Evolutionary conservation across 2,797 vertebrate genomes (phyloP), one percentile per base, ranked within the genome.

Genomic region (Muraenolepis orangiensis): DNA sequence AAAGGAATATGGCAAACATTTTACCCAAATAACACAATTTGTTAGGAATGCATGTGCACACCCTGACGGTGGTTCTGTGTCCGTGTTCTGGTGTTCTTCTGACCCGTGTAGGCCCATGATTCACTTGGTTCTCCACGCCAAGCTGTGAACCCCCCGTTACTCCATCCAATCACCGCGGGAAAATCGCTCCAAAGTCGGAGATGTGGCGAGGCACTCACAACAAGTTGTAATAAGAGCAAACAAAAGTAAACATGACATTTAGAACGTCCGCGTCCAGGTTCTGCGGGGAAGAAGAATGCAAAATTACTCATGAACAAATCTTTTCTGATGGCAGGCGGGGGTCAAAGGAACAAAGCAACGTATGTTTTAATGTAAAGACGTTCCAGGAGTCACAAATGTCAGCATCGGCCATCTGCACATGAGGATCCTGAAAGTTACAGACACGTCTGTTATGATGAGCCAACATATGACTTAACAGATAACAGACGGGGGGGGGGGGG

Each of bases 271-370:
- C 84, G n/a, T n/a, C n/a, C 82, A 84, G 82, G 82, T 51, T 82
- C 61, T 76, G 30, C 42, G 74, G 66, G 2, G 14, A 74, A 76
- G 73, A 87, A 77, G 78, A 72, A 16, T n/a, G 16, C 8, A 57
- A n/a, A 57, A 23, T 20, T 29, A 86, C 10, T 1, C 70, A 71
- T 86, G 90, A 90, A 89, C 88, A 91, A 82, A 86, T 79, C 85
- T 76, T 73, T 84, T 84, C 83, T 68, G 8, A 34, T 61, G 29
- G 61, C 38, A 70, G 29, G 32, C 80, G 71, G 75, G 1, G 1
- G 42, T 46, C 72, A 81, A 18, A 20, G n/a, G 74, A 84, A 77
- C 80, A 81, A 77, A 64, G 29, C 73, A 67, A 68, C n/a, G 11
- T 0, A n/a, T 75, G 82, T 34, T 85, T 77, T 74, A 61, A 14